Conservation (phyloP, 2,888 invertebrate genomes). For the Dynastes grantii region DNA sequence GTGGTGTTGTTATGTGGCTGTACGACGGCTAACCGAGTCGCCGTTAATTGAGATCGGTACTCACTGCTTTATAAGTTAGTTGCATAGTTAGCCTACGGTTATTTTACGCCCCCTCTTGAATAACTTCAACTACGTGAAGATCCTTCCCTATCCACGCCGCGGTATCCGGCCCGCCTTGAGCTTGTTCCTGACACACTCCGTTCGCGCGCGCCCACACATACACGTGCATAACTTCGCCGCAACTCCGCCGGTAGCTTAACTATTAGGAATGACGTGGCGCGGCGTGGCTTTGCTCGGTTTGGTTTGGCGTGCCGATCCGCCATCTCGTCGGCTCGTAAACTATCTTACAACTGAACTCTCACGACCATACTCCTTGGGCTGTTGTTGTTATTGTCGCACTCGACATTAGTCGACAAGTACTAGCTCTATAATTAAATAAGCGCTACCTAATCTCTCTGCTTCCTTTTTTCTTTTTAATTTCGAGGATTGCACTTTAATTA, state of each 20-base stretch:
- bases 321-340: constrained; percentile 7
- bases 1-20: neutral
- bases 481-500: too few species aligned
- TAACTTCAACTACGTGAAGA: constrained; percentile 26
- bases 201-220: too few species aligned
- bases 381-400: neutral
- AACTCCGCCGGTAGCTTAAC: neutral
- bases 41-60: constrained; percentile 41
- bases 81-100: constrained; percentile 24
- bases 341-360: constrained; percentile 10
- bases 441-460: too few species aligned
- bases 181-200: neutral
- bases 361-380: too few species aligned
- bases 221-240: neutral
- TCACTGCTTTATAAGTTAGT: constrained; percentile 5
- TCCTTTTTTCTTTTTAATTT: too few species aligned
- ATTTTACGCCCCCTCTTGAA: constrained; percentile 31
- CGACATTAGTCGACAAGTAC: constrained; percentile 7
- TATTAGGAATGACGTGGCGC: constrained; percentile 5
- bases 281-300: too few species aligned
- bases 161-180: too few species aligned
- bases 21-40: constrained; percentile 17
- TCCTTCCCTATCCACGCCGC: constrained; percentile 3
- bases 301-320: neutral
- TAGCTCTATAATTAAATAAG: neutral